Percentiles rank a stretch among this genome's conserved stretches.
Evolutionary conservation across 2,797 vertebrate genomes (phyloP).

Genomic region (Eidolon dupreanum): DNA sequence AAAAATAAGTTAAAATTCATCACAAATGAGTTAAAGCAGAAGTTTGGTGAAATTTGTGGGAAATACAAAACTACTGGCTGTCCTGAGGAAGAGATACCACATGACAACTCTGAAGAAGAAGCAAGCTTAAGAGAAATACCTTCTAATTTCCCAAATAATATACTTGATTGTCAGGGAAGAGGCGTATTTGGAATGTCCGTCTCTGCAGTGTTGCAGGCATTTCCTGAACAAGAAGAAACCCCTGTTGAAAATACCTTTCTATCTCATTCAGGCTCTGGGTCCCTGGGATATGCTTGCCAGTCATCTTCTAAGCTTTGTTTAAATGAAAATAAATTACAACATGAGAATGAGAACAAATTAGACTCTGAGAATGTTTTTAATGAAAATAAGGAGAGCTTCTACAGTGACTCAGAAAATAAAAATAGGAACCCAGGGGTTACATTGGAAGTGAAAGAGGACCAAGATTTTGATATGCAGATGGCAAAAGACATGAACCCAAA

Average conservation of each 20-base stretch:
- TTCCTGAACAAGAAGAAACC: constrained; percentile 87
- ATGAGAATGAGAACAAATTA: neutral
- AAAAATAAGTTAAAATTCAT: constrained; percentile 90
- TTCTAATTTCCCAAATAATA: neutral
- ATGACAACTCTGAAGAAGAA: constrained; percentile 31
- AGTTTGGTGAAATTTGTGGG: constrained; percentile 87
- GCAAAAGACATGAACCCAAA: constrained; percentile 61
- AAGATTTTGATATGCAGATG: constrained; percentile 26
- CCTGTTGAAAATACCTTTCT: constrained; percentile 83
- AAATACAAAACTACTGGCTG: neutral
- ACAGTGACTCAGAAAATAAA: neutral
- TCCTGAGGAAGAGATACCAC: neutral
- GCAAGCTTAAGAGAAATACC: neutral
- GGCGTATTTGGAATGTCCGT: neutral
- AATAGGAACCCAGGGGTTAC: neutral
- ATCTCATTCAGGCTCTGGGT: constrained; percentile 52
- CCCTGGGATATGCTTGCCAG: neutral
- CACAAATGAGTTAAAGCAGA: constrained; percentile 91
- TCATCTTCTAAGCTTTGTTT: constrained; percentile 45
- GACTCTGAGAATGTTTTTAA: neutral
- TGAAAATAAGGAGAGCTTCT: neutral
- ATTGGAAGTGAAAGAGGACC: constrained; percentile 32
- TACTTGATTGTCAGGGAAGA: constrained; percentile 17
- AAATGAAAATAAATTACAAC: neutral
- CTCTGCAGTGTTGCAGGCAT: constrained; percentile 77